A percentile compares a stretch with the other conserved stretches of the same genome.
Conservation (phyloP, 2,888 invertebrate species). For the Protonemura montana region DNA sequence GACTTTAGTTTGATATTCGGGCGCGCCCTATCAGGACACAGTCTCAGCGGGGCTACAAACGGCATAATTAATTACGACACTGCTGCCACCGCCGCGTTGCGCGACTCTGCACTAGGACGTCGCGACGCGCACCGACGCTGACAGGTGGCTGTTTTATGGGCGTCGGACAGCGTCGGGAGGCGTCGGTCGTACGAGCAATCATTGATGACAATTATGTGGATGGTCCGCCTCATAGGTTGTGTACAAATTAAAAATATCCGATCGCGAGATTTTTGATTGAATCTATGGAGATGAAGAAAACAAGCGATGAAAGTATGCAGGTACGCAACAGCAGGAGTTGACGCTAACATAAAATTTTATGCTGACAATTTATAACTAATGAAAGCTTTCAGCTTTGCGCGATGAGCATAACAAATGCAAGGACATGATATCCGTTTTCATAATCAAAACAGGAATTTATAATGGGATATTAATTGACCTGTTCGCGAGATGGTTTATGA, state of each 20-base stretch:
- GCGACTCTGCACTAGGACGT: background rate
- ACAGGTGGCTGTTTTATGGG: background rate
- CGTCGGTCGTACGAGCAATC: too few relatives aligned
- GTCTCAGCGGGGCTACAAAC: conserved; percentile 7
- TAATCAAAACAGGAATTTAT: conserved; percentile 7
- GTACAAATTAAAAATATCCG: too few relatives aligned
- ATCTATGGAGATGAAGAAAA: background rate
- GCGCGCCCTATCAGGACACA: background rate
- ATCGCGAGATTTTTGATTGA: too few relatives aligned
- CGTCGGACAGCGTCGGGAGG: background rate
- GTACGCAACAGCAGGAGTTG: background rate
- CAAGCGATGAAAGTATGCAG: background rate
- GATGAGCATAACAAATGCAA: conserved; percentile 12
- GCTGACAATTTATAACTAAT: conserved; percentile 3
- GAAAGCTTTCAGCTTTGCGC: background rate
- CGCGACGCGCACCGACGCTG: background rate
- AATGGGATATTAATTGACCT: background rate
- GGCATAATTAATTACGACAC: conserved; percentile 12
- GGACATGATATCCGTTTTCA: background rate
- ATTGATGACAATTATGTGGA: too few relatives aligned
- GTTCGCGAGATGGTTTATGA: background rate
- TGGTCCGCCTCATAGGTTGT: too few relatives aligned
- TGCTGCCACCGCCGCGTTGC: background rate
- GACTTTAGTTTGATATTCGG: background rate
- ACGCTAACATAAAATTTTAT: background rate